Evolutionary conservation across 2,797 vertebrate species (phyloP), one percentile per base, ranked within the genome.

Genomic region (Muraenolepis orangiensis): DNA sequence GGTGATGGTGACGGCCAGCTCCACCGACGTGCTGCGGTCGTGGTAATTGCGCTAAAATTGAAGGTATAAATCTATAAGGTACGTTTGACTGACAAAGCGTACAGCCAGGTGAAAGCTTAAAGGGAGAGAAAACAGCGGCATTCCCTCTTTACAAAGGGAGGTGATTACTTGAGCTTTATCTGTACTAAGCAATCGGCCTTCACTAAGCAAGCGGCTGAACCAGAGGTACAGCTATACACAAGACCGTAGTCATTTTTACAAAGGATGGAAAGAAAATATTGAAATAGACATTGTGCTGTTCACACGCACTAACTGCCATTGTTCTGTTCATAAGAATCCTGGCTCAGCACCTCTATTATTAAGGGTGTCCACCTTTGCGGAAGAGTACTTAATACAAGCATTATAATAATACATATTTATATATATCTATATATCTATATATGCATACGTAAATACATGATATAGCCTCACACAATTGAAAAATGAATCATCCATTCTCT

Each of bases 1-100:
- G 74, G 94, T 96, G 82, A 96, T 91, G 83, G 93, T 94, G 79
- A 96, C 95, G 0, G 84, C 84, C 84, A 96, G 88, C 82, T 98
- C 93, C 81, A 95, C 95, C 1, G 91, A 92, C 40, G 92, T 94
- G 88, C 93, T 96, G n/a, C 87, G 91, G 74, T 95, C 3, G 29
- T 32, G 30, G 34, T 66, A n/a, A 23, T 57, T 32, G 40, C 79
- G 68, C 64, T 40, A 18, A 76, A 81, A 80, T 76, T 81, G 66
- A 86, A 82, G 69, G 46, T 29, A 68, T 10, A 68, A 26, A 68
- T 83, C 69, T 66, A 74, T 84, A n/a, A n/a, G 18, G 46, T 23
- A 57, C 20, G 51, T 57, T n/a, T 57, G 20, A 57, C 51, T 23
- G 51, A 57, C 20, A 20, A 2, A 23, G 23, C 23, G 57, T n/a